These are phyloP conservation scores for Dromas ardeola DNA, from an alignment of 2,113 vertebrate species.

Conservation along the genomic window DNA sequence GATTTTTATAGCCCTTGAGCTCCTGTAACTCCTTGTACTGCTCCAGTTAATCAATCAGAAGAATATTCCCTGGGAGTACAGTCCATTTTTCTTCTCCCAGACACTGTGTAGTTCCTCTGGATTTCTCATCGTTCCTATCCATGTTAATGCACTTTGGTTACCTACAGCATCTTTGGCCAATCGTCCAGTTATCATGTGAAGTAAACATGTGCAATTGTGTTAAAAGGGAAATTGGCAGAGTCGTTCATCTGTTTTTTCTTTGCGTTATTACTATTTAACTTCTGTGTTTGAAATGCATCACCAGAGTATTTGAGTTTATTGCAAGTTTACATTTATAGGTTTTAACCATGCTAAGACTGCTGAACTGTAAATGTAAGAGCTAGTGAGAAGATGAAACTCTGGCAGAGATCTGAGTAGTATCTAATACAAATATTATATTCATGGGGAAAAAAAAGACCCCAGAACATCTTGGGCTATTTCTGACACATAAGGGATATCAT, in stretches of 20 bases:
- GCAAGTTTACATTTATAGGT: not conserved
- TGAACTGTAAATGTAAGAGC: not conserved
- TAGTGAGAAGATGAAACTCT: not conserved
- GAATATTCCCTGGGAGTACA: constrained; percentile 33
- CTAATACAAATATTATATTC: not conserved
- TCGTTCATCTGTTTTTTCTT: not conserved
- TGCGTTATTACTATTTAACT: not conserved
- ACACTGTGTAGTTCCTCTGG: not conserved
- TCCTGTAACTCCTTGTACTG: constrained; percentile 29
- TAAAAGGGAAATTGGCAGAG: constrained; percentile 23
- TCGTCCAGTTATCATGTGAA: not conserved
- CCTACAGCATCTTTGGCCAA: not conserved
- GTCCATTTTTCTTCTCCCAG: constrained; percentile 5
- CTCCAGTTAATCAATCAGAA: constrained; percentile 55
- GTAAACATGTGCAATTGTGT: not conserved
- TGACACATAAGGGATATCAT: not conserved
- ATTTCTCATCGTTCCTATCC: constrained; percentile 8
- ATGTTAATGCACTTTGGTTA: not conserved
- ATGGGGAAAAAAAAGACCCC: not conserved
- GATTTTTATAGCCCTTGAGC: constrained; percentile 56
- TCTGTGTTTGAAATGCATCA: not conserved
- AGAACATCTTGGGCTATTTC: not conserved
- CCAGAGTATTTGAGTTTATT: not conserved
- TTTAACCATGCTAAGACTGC: not conserved
- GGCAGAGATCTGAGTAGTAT: not conserved